phyloP scores from a whole-genome alignment of 2,113 vertebrate species.

The Myanophis thanlyinensis region DNA sequence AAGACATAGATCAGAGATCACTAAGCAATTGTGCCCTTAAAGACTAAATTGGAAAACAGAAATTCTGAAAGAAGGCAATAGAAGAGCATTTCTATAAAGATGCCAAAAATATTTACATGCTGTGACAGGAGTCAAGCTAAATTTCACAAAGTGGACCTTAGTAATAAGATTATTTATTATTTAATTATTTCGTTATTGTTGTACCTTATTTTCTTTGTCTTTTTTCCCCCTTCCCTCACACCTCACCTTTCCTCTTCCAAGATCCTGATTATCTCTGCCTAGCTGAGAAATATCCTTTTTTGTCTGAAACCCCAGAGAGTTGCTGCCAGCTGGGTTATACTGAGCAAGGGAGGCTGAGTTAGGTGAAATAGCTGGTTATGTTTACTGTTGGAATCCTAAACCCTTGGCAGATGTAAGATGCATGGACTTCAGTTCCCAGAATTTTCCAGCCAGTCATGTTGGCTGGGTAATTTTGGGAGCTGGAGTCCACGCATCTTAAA shows the following conservation, averaged over 20 bases:
- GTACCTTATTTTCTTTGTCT: not conserved
- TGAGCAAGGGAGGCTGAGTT: not conserved
- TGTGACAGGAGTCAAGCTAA: not conserved
- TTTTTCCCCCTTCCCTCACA: not conserved
- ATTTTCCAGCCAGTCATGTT: not conserved
- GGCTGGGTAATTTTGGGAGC: too few species aligned
- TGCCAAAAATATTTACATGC: not conserved
- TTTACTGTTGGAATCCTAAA: not conserved
- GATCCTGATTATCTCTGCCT: not conserved
- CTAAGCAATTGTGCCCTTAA: not conserved
- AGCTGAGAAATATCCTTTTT: not conserved
- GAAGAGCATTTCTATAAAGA: not conserved
- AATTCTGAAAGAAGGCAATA: not conserved
- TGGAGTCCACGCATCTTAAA: too few species aligned
- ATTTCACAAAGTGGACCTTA: not conserved
- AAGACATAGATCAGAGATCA: not conserved
- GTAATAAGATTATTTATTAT: not conserved
- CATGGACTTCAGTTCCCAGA: not conserved
- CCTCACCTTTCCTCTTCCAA: not conserved
- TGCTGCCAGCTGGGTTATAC: not conserved
- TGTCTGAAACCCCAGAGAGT: not conserved
- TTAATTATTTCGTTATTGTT: not conserved
- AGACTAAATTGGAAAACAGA: not conserved
- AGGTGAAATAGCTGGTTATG: not conserved
- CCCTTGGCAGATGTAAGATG: not conserved